Percentiles rank a stretch among this genome's conserved stretches.
Conservation (phyloP, 30 jellyfish, hydroid and myxozoan genomes). For the Sanderia malayensis region DNA sequence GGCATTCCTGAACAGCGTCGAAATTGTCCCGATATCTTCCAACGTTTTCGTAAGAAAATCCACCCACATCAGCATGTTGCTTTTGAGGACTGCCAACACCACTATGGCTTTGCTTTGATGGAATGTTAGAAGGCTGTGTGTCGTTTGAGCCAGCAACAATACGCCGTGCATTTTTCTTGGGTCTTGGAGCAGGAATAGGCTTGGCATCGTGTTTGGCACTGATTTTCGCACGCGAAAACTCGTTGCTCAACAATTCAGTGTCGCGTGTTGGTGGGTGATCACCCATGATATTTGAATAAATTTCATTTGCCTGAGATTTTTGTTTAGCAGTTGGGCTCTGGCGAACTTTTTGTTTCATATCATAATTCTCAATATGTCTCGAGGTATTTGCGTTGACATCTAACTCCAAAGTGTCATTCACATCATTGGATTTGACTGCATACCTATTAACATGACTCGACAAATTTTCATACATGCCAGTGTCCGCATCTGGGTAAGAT, state of each 20-base stretch:
- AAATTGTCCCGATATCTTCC: conserved; percentile 41
- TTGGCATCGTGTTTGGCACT: not conserved
- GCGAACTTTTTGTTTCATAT: conserved; percentile 1
- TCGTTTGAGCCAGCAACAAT: not conserved
- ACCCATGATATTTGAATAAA: conserved; percentile 32
- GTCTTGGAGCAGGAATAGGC: conserved; percentile 46
- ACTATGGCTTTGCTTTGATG: not conserved
- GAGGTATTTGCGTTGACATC: not conserved
- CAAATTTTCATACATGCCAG: not conserved
- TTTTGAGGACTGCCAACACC: not conserved
- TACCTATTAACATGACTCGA: not conserved
- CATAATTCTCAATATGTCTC: not conserved
- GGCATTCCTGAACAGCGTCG: conserved; percentile 19
- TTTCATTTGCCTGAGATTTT: conserved; percentile 1
- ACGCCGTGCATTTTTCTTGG: conserved; percentile 56
- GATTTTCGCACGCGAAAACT: not conserved
- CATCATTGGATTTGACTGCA: not conserved
- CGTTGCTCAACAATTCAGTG: not conserved
- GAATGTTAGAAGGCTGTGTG: not conserved
- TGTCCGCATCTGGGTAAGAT: not conserved
- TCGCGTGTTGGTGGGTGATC: not conserved
- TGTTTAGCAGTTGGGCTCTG: conserved; percentile 22
- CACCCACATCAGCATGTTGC: conserved; percentile 11
- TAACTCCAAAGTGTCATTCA: not conserved
- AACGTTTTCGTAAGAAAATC: conserved; percentile 37